phyloP scores from a whole-genome alignment of 2,888 invertebrate species.

The Dexiosoma caninum region DNA sequence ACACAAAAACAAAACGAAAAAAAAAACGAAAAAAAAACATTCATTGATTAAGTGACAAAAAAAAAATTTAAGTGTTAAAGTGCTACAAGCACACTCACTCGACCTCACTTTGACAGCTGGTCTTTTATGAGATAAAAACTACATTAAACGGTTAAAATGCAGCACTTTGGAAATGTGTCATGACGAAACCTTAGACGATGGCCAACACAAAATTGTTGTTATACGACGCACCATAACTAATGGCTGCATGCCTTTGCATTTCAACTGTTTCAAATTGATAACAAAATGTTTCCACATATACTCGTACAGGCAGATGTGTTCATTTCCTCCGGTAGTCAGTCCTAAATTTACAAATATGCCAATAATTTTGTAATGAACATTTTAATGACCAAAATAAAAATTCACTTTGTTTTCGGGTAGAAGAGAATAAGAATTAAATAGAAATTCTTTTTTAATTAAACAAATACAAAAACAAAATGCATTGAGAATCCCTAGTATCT shows the following conservation, averaged over 20 bases:
- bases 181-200: background rate
- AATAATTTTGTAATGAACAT: constrained; percentile 29
- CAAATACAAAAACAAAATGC: no score
- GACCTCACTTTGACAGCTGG: constrained; percentile 36
- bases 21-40: constrained; percentile 1
- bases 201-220: constrained; percentile 3
- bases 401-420: background rate
- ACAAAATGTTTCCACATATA: constrained; percentile 28
- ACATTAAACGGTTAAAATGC: constrained; percentile 3
- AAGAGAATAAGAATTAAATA: background rate
- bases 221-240: constrained; percentile 41
- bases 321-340: background rate
- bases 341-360: background rate
- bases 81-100: constrained; percentile 25
- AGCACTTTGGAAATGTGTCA: constrained; percentile 30
- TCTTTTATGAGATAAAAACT: background rate
- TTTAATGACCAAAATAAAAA: background rate
- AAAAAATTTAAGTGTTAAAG: constrained; percentile 24
- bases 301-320: constrained; percentile 37
- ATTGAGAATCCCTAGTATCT: no score
- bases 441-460: no score
- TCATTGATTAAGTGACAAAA: constrained; percentile 58
- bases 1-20: background rate
- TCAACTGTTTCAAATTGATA: constrained; percentile 40
- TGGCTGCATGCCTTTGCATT: constrained; percentile 10